Evolutionary conservation across 2,888 invertebrate genomes (phyloP), one percentile per base, ranked within the genome.

Genomic region (Limenitis camilla): DNA sequence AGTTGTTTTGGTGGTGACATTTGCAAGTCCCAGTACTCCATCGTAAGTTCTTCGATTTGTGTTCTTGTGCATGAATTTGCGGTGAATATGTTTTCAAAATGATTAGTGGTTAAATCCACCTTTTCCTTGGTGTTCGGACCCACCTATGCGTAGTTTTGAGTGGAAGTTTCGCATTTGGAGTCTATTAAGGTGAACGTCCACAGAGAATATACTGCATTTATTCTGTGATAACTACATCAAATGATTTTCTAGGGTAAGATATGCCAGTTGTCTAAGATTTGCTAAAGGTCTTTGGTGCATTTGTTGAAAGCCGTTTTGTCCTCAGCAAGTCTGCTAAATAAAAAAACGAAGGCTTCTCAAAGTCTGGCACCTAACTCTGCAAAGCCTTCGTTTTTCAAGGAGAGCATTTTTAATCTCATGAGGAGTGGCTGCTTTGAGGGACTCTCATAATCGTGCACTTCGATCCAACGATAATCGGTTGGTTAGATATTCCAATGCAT

Each of bases 321-420:
- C 1, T 6, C 6, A 5, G 51, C 41, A 30, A 54, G 38, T 32
- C 61, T 43, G n/a, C 35, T n/a, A n/a, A n/a, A n/a, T n/a, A n/a
- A n/a, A n/a, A n/a, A n/a, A n/a, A n/a, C n/a, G n/a, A n/a, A n/a
- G n/a, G n/a, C n/a, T n/a, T n/a, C n/a, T n/a, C n/a, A n/a, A n/a
- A n/a, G n/a, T 35, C 36, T 6, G 10, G 7, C 59, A 61, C 58
- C 61, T 60, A 6, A 60, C 38, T 29, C 60, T 35, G 1, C 61
- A 31, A 6, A 59, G 41, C 7, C 58, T 50, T 6, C 61, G 41
- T 39, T 59, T 61, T 38, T 61, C 59, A 6, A 27, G 10, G 6
- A 63, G 53, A 42, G 48, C 49, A 0, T 51, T 6, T 45, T 38
- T 45, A 0, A 61, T 53, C 7, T 41, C 7, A 5, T 8, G n/a